Evolutionary conservation across 2,113 vertebrate genomes (phyloP).

Genomic region (Diadophis punctatus): DNA sequence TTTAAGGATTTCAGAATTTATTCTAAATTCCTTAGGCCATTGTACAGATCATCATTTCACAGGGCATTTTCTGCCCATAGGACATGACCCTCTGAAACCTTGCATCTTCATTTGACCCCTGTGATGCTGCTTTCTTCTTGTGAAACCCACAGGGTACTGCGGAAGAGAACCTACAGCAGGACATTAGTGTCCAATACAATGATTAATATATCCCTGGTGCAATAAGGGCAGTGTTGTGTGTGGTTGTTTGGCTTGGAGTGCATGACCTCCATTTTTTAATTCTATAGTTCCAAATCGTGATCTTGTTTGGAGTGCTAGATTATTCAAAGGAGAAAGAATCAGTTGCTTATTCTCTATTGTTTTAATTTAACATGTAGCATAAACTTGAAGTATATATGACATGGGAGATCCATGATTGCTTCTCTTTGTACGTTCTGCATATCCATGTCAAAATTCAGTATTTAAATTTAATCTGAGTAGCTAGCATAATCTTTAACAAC

Average conservation of each 20-base stretch:
- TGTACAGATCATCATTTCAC: background rate
- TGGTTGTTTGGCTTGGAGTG: conserved; percentile 3
- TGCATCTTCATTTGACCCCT: conserved; percentile 36
- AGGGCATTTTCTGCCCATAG: background rate
- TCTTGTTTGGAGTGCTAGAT: background rate
- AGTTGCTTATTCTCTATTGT: background rate
- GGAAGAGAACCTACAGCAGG: conserved; percentile 18
- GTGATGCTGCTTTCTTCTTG: conserved; percentile 11
- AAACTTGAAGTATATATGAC: background rate
- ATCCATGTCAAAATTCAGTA: background rate
- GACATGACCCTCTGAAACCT: conserved; percentile 14
- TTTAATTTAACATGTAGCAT: background rate
- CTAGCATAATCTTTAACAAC: background rate
- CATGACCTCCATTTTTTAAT: background rate
- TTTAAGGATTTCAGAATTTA: background rate
- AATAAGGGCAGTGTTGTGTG: background rate
- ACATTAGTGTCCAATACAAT: conserved; percentile 30
- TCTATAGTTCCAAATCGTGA: background rate
- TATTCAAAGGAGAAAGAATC: background rate
- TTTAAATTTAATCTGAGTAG: background rate
- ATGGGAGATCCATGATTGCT: background rate
- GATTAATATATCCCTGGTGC: conserved; percentile 22
- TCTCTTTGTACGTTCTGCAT: background rate
- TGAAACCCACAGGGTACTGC: conserved; percentile 11
- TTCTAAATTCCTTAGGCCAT: background rate